A percentile compares a stretch with the other conserved stretches of the same genome.
These are phyloP conservation scores for Galeopterus variegatus DNA, from an alignment of 2,113 vertebrate genomes.

Conservation along the genomic window DNA sequence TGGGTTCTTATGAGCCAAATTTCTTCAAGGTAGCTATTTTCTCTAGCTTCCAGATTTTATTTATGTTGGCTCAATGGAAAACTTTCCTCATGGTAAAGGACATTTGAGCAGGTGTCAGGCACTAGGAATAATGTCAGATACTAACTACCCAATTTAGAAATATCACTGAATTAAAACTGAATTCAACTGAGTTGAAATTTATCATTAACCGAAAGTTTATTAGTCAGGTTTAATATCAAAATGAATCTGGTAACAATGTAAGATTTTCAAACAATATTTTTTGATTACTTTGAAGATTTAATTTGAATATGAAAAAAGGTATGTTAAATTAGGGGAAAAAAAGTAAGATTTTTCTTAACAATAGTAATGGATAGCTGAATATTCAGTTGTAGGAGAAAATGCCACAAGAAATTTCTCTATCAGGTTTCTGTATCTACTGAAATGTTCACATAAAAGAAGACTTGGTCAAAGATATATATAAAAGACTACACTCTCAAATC, in stretches of 20 bases:
- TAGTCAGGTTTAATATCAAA: conserved; percentile 82
- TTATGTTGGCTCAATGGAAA: conserved; percentile 86
- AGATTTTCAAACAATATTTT: conserved; percentile 58
- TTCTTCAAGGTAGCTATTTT: conserved; percentile 85
- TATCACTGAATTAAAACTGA: conserved; percentile 83
- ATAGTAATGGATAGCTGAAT: background rate
- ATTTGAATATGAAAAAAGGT: conserved; percentile 69
- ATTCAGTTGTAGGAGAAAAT: conserved; percentile 60
- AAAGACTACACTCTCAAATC: conserved; percentile 18
- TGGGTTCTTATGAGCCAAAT: conserved; percentile 83
- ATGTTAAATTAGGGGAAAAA: conserved; percentile 20
- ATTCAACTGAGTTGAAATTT: conserved; percentile 76
- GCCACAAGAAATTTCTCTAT: conserved; percentile 47
- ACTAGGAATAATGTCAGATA: conserved; percentile 85
- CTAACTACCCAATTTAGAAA: conserved; percentile 83
- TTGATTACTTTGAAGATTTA: conserved; percentile 50
- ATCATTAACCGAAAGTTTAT: conserved; percentile 79
- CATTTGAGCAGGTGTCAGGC: conserved; percentile 85
- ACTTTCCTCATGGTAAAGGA: conserved; percentile 86
- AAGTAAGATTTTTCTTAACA: background rate
- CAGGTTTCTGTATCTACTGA: background rate
- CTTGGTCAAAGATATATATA: background rate
- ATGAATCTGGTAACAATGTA: conserved; percentile 68
- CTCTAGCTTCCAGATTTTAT: conserved; percentile 86
- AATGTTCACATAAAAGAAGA: conserved; percentile 19